Evolutionary conservation across 92 coral and sea anemone genomes (phyloP), one percentile per base, ranked within the genome.

Genomic region (Umimayanthus kanabou): DNA sequence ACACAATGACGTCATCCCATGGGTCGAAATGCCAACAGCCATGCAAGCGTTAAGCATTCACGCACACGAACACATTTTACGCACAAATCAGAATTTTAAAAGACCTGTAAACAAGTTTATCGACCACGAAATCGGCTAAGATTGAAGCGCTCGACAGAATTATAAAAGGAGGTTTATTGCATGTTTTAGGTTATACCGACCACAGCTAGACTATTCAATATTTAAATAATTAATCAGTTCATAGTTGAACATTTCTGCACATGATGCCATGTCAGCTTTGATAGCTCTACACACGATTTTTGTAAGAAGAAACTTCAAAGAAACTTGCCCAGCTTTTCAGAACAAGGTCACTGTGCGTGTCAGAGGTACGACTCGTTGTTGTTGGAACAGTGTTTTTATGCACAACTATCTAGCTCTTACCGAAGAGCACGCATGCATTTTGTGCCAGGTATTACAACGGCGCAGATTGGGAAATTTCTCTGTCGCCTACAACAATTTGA

Each of bases 1-100:
- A 65, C 25, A 80, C 43, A 65, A 81, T 65, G 85, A 81, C 85
- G 85, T 81, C 85, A 81, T 40, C 4, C 11, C 7, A 61, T 77
- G 57, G 26, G 57, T 13, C 7, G 57, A 53, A 2, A 6, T 40
- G 47, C 0, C 61, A 8, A 47, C 28, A 57, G 66, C 33, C 39
- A 23, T 77, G 64, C 4, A 13, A 39, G 13, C 37, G 6, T 49
- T 25, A 13, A 39, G 13, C 37, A 18, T 49, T 25, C 81, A 78
- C 81, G 81, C 81, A 49, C 18, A 11, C 37, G 33, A 3, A 58
- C 4, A 14, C 7, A 61, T 61, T 77, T 77, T 77, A 77, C 80
- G 80, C 37, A 23, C 26, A 43, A 77, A 10, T 43, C 66, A 20
- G 9, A 33, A 33, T 33, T 33, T n/a, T n/a, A n/a, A n/a, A n/a